A percentile compares a stretch with the other conserved stretches of the same genome.
These are phyloP conservation scores for Nomada lathburiana DNA, from an alignment of 2,888 invertebrate species.

Conservation along the genomic window DNA sequence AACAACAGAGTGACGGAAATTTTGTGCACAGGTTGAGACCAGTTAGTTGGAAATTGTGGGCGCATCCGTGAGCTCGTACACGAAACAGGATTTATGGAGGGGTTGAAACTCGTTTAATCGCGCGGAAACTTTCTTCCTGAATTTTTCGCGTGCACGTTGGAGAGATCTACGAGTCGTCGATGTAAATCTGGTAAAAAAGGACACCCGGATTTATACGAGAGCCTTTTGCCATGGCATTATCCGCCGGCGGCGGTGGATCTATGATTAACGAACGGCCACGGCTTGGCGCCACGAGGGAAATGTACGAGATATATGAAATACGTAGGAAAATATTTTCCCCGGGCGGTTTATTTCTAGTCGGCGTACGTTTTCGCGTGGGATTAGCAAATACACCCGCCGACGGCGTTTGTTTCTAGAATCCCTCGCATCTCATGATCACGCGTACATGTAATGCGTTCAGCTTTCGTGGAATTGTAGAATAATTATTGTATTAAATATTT, in stretches of 20 bases:
- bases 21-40: too few relatives aligned
- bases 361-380: slow-evolving; percentile 29
- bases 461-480: too few relatives aligned
- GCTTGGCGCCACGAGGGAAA: slow-evolving; percentile 48
- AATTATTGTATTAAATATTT: too few relatives aligned
- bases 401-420: slow-evolving; percentile 27
- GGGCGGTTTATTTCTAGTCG: slow-evolving; percentile 31
- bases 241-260: slow-evolving; percentile 20
- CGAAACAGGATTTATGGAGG: too few relatives aligned
- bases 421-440: not conserved
- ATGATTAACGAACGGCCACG: slow-evolving; percentile 45
- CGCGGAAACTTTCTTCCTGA: not conserved
- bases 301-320: slow-evolving; percentile 20
- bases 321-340: slow-evolving; percentile 52
- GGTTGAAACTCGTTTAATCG: not conserved
- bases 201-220: slow-evolving; percentile 20
- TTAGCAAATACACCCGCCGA: slow-evolving; percentile 18
- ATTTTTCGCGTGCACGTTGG: not conserved
- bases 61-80: too few relatives aligned
- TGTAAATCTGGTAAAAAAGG: slow-evolving; percentile 9
- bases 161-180: not conserved
- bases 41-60: too few relatives aligned
- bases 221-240: not conserved
- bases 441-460: not conserved
- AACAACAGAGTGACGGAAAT: too few relatives aligned